These are phyloP conservation scores for Polyploca ridens DNA, from an alignment of 2,888 invertebrate species.

Conservation along the genomic window DNA sequence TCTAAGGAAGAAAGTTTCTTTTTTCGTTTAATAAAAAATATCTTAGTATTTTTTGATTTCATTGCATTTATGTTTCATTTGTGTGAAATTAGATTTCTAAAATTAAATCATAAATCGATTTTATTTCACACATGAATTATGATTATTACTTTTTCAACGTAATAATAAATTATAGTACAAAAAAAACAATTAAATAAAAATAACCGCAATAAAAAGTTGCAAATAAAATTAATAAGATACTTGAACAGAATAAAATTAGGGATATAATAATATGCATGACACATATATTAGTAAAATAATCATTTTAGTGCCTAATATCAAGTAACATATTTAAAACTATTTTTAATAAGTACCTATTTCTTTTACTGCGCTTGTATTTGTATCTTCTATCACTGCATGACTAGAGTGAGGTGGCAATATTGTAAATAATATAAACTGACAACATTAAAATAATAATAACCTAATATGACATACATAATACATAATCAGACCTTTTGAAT, in stretches of 20 bases:
- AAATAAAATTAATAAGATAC: background rate
- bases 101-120: too few species aligned
- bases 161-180: too few species aligned
- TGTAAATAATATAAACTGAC: background rate
- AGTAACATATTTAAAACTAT: background rate
- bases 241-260: background rate
- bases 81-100: too few species aligned
- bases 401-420: background rate
- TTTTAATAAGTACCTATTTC: background rate
- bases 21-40: background rate
- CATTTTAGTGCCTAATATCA: background rate
- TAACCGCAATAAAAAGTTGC: too few species aligned
- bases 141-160: too few species aligned
- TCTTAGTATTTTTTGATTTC: background rate
- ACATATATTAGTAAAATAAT: background rate
- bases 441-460: too few species aligned
- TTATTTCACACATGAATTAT: too few species aligned
- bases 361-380: background rate
- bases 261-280: background rate
- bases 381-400: background rate
- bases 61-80: background rate
- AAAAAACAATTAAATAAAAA: too few species aligned
- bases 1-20: background rate
- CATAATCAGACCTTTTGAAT: too few species aligned
- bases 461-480: too few species aligned